These are phyloP conservation scores for Eubasilissa splendida DNA, from an alignment of 2,888 invertebrate genomes.

Conservation along the genomic window DNA sequence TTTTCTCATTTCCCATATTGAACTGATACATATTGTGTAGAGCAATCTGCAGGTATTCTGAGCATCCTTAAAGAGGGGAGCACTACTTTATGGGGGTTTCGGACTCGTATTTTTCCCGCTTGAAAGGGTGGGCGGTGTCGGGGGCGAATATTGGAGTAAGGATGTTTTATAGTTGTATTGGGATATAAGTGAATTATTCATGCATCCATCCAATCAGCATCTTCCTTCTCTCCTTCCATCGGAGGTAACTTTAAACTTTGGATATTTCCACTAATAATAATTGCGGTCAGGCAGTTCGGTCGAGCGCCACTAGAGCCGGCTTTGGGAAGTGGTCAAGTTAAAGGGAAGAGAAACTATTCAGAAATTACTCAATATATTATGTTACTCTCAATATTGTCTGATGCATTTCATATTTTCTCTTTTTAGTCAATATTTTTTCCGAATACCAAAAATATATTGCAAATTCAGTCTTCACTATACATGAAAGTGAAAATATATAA, in stretches of 20 bases:
- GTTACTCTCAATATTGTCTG: neutral
- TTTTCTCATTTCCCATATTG: slow-evolving; percentile 39
- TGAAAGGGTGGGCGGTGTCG: slow-evolving; percentile 9
- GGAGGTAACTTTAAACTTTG: slow-evolving; percentile 56
- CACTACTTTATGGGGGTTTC: slow-evolving; percentile 54
- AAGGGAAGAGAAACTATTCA: neutral
- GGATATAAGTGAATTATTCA: slow-evolving; percentile 58
- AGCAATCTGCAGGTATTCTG: slow-evolving; percentile 47
- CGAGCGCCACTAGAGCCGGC: slow-evolving; percentile 2
- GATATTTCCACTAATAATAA: slow-evolving; percentile 46
- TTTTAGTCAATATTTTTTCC: no score
- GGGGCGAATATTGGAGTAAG: slow-evolving; percentile 25
- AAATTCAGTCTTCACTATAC: no score
- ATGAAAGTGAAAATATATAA: no score
- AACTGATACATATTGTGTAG: slow-evolving; percentile 41
- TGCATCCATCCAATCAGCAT: slow-evolving; percentile 54
- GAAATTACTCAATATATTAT: neutral
- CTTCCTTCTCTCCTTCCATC: neutral
- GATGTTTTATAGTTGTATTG: slow-evolving; percentile 55
- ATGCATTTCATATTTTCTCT: no score
- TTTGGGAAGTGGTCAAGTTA: neutral
- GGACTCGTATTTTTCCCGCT: slow-evolving; percentile 51
- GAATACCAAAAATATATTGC: no score
- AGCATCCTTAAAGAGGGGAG: slow-evolving; percentile 41
- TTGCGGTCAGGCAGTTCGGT: slow-evolving; percentile 27